A percentile compares a stretch with the other conserved stretches of the same genome.
Evolutionary conservation across 2,888 invertebrate species (phyloP).

Genomic region (Ctena decussata): DNA sequence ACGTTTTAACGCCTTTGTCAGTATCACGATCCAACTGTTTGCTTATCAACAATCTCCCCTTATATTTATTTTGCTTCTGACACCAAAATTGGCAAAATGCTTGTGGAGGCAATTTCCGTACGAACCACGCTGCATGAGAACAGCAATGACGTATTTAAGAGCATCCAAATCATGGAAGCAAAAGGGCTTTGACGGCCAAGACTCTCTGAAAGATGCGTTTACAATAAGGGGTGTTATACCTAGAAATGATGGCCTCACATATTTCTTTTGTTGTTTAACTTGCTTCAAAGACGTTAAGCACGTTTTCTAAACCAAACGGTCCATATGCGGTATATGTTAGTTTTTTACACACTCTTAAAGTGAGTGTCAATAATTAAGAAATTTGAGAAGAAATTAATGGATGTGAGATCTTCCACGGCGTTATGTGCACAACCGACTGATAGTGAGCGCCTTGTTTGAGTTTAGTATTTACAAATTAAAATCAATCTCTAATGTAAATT

Average conservation of each 20-base stretch:
- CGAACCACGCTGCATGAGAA: no score
- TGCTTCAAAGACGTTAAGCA: no score
- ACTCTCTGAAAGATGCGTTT: no score
- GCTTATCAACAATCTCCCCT: neutral
- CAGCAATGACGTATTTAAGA: no score
- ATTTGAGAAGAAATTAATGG: neutral
- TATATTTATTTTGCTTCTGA: neutral
- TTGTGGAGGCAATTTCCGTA: no score
- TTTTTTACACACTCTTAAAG: neutral
- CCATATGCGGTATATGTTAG: neutral
- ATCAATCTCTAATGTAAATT: conserved; percentile 2
- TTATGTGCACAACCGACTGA: neutral
- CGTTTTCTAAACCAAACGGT: no score
- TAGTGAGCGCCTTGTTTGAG: neutral
- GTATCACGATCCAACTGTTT: neutral
- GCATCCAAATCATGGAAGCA: no score
- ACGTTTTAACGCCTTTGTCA: neutral
- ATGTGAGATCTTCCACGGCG: neutral
- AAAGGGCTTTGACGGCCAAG: no score
- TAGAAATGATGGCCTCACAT: no score
- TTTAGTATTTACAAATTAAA: conserved; percentile 1
- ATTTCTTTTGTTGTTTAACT: no score
- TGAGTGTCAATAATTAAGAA: neutral
- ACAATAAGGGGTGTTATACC: no score
- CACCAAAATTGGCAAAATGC: no score